Conservation (phyloP, 2,797 vertebrate genomes). For the Melanotaenia trifasciata region DNA sequence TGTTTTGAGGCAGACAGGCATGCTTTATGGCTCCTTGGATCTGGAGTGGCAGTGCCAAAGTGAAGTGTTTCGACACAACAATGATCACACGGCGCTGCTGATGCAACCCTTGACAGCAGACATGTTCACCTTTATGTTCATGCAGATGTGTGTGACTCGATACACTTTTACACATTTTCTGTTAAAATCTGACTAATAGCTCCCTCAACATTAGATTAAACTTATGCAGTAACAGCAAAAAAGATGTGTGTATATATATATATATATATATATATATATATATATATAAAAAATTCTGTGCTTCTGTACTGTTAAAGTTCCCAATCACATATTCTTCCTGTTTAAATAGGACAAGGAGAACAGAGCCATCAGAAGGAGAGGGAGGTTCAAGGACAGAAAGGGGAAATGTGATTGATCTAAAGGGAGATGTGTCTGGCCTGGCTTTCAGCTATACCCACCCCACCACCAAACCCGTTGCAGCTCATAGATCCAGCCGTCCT, state of each 20-base stretch:
- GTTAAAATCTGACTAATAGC: constrained; percentile 4
- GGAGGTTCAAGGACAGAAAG: constrained; percentile 79
- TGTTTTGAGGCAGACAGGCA: constrained; percentile 70
- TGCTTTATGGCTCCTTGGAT: constrained; percentile 73
- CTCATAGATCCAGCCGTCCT: constrained; percentile 78
- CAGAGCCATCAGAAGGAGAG: constrained; percentile 57
- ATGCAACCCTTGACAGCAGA: constrained; percentile 52
- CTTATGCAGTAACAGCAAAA: constrained; percentile 6
- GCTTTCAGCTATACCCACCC: constrained; percentile 62
- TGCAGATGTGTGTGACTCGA: constrained; percentile 8
- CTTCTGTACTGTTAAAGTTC: constrained; percentile 59
- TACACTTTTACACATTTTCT: not conserved
- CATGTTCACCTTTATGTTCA: constrained; percentile 19
- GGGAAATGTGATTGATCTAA: constrained; percentile 82
- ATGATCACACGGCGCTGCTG: constrained; percentile 62
- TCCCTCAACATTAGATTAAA: constrained; percentile 11
- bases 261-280: not conserved
- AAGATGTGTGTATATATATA: no score
- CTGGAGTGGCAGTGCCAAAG: constrained; percentile 72
- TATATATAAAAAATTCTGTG: constrained; percentile 6
- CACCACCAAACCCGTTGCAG: constrained; percentile 64
- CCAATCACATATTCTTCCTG: constrained; percentile 60
- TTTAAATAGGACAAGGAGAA: constrained; percentile 72
- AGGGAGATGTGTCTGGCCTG: constrained; percentile 80
- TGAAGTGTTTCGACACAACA: constrained; percentile 66